A percentile compares a stretch with the other conserved stretches of the same genome.
These are phyloP conservation scores for Anolis carolinensis DNA, from an alignment of 2,113 vertebrate genomes.

Conservation along the genomic window DNA sequence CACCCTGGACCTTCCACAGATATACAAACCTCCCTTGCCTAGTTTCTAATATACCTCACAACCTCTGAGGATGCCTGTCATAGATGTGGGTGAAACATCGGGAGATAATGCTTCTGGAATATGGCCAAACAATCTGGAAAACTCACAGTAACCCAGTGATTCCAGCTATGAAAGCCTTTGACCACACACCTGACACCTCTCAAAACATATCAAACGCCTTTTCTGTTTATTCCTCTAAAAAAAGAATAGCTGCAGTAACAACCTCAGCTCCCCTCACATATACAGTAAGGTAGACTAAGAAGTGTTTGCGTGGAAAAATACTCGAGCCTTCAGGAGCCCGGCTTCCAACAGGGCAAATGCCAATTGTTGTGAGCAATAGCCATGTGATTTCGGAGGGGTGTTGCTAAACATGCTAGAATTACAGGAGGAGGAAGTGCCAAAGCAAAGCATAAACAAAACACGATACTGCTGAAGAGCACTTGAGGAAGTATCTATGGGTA, in stretches of 20 bases:
- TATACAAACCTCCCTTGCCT: too few relatives aligned
- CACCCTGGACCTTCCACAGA: too few relatives aligned
- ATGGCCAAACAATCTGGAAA: too few relatives aligned
- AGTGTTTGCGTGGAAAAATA: neutral
- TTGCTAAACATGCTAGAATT: neutral
- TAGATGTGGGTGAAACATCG: too few relatives aligned
- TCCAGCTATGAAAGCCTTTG: too few relatives aligned
- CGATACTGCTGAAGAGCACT: accelerated
- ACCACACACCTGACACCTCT: too few relatives aligned
- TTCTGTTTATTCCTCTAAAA: neutral
- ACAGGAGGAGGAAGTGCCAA: neutral
- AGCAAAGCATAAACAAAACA: conserved; percentile 8
- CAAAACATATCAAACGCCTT: neutral
- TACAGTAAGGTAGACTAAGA: neutral
- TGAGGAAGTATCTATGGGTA: too few relatives aligned
- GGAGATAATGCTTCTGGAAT: too few relatives aligned
- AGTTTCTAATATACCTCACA: too few relatives aligned
- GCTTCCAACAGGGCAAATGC: accelerated
- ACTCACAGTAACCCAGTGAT: too few relatives aligned
- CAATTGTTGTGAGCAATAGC: neutral
- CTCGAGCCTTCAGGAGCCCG: neutral
- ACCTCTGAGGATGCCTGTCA: too few relatives aligned
- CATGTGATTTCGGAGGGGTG: neutral
- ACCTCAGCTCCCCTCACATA: neutral
- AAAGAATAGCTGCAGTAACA: neutral